These are phyloP conservation scores for Bos javanicus DNA, from an alignment of 2,113 vertebrate genomes.

Conservation along the genomic window DNA sequence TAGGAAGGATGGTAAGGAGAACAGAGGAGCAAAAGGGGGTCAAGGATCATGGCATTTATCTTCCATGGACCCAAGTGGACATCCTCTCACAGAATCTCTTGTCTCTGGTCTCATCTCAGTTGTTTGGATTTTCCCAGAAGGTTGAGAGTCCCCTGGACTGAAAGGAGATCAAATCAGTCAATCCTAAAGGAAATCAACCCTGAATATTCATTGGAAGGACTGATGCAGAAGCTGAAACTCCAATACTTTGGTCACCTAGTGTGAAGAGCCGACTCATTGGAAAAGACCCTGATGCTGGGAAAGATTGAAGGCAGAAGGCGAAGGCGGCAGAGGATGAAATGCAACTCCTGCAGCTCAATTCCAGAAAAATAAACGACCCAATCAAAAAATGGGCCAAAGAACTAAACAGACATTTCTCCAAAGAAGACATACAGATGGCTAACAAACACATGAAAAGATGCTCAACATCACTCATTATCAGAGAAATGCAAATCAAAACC, in stretches of 20 bases:
- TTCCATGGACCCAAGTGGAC: background rate
- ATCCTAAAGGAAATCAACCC: background rate
- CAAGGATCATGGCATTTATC: background rate
- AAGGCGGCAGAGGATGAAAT: background rate
- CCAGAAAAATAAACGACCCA: too few species aligned
- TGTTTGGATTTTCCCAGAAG: background rate
- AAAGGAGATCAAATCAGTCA: background rate
- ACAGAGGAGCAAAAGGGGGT: background rate
- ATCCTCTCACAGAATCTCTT: background rate
- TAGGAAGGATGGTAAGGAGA: background rate
- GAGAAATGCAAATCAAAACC: too few species aligned
- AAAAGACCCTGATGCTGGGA: background rate
- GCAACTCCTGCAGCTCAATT: too few species aligned
- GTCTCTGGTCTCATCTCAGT: background rate
- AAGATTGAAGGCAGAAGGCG: background rate
- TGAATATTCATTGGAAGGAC: background rate
- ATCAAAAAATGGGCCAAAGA: too few species aligned
- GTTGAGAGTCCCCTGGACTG: background rate
- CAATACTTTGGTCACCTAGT: background rate
- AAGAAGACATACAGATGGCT: too few species aligned
- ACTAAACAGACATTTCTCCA: too few species aligned
- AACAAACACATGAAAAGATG: too few species aligned
- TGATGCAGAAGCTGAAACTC: background rate
- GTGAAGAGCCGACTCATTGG: background rate
- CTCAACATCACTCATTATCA: too few species aligned